Evolutionary conservation across 2,888 invertebrate species (phyloP).

Genomic region (Pollenia amentaria): DNA sequence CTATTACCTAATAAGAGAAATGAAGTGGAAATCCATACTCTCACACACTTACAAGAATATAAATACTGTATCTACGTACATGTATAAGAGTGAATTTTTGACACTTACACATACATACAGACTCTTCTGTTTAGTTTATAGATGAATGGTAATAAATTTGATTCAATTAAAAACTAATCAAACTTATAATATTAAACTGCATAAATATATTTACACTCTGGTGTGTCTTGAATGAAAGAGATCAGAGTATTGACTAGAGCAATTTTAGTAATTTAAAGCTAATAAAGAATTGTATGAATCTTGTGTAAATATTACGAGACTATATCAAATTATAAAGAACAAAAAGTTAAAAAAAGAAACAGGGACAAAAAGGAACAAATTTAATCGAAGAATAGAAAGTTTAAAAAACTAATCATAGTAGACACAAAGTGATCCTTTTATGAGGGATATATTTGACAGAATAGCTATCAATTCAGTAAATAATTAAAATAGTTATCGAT

Average conservation of each 20-base stretch:
- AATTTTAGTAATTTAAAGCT: not conserved
- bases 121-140: constrained; percentile 27
- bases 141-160: constrained; percentile 63
- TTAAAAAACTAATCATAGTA: not conserved
- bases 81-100: not conserved
- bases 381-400: not conserved
- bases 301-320: constrained; percentile 48
- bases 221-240: not conserved
- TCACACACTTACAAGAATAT: not conserved
- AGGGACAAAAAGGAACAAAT: not conserved
- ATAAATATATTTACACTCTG: constrained; percentile 20
- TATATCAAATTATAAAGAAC: not conserved
- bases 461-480: no score
- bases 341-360: not conserved
- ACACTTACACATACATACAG: not conserved
- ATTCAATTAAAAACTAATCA: constrained; percentile 74
- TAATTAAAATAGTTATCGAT: no score
- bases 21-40: constrained; percentile 57
- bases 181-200: constrained; percentile 67
- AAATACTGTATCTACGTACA: not conserved
- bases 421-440: not conserved
- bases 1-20: constrained; percentile 71
- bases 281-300: constrained; percentile 21
- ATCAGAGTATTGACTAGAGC: not conserved
- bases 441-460: no score